Percentiles rank a stretch among this genome's conserved stretches.
These are phyloP conservation scores for Lacanobia oleracea DNA, from an alignment of 2,888 invertebrate species.

Conservation along the genomic window DNA sequence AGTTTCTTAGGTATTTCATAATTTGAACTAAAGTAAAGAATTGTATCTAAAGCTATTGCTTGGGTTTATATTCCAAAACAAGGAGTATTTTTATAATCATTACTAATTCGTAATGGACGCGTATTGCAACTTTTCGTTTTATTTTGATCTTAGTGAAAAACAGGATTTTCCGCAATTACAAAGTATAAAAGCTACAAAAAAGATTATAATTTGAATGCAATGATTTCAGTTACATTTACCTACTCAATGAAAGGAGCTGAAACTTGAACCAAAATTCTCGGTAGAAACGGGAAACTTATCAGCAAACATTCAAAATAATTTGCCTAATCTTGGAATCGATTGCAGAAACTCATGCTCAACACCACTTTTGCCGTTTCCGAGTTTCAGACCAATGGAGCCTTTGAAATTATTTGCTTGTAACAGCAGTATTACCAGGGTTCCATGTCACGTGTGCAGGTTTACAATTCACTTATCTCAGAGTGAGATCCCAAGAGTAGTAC, in stretches of 20 bases:
- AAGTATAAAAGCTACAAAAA: not conserved
- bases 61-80: not conserved
- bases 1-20: conserved; percentile 13
- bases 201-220: not conserved
- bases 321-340: not conserved
- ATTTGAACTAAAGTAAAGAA: not conserved
- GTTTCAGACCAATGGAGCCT: conserved; percentile 4
- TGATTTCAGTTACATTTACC: not conserved
- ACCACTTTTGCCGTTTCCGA: not conserved
- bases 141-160: not conserved
- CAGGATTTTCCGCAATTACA: not conserved
- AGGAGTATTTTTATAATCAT: not conserved
- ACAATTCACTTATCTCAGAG: conserved; percentile 81
- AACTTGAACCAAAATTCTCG: not conserved
- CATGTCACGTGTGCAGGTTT: conserved; percentile 77
- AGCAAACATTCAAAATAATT: not conserved
- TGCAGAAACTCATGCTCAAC: not conserved
- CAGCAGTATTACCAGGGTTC: conserved; percentile 52
- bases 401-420: conserved; percentile 34
- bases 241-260: not conserved
- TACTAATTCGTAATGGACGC: not conserved
- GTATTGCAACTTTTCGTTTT: not conserved
- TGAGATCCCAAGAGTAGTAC: conserved; percentile 73
- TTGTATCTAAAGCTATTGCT: not conserved
- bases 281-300: not conserved